These are phyloP conservation scores for Genyomyrus donnyi DNA, from an alignment of 2,113 vertebrate species.

Conservation along the genomic window DNA sequence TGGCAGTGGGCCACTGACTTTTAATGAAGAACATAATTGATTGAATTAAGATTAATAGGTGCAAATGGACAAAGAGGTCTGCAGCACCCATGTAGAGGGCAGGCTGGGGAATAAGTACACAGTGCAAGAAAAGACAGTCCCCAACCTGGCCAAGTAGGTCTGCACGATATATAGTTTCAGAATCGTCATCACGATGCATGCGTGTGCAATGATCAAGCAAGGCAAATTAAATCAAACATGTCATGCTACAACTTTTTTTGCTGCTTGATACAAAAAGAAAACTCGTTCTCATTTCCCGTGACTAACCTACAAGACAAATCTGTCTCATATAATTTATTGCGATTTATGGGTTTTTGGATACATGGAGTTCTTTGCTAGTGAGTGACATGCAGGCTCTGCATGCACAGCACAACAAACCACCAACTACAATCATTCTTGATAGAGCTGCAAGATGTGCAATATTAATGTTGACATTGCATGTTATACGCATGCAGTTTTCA, in stretches of 20 bases:
- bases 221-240: not conserved
- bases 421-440: too few species aligned
- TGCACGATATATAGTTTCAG: not conserved
- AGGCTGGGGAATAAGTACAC: not conserved
- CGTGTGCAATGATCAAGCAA: not conserved
- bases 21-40: constrained; percentile 14
- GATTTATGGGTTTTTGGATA: not conserved
- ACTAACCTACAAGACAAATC: not conserved
- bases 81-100: not conserved
- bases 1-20: constrained; percentile 10
- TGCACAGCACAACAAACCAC: too few species aligned
- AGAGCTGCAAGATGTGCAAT: too few species aligned
- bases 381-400: not conserved
- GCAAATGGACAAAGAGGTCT: not conserved
- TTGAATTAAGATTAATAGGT: constrained; percentile 19
- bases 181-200: not conserved
- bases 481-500: too few species aligned
- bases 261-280: not conserved
- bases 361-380: not conserved
- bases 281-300: not conserved
- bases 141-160: not conserved
- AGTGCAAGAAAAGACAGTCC: not conserved
- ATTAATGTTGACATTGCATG: too few species aligned
- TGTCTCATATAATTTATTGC: not conserved
- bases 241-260: not conserved